Evolutionary conservation across 2,888 invertebrate genomes (phyloP).

Genomic region (Aethes cnicana): DNA sequence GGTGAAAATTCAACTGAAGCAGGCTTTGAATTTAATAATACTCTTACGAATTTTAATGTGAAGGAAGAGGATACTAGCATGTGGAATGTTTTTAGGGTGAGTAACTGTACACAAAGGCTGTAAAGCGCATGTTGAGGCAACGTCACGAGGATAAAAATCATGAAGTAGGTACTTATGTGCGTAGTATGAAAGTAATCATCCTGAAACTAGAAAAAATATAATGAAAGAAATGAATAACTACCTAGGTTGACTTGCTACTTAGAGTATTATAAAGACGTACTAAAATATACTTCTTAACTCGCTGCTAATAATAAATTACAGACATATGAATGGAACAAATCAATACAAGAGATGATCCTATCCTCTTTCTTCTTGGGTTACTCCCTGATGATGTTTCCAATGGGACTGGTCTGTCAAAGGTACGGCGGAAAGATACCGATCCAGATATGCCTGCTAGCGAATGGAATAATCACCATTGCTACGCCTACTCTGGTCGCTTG

Average conservation of each 20-base stretch:
- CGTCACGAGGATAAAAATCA: no score
- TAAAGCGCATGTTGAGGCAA: no score
- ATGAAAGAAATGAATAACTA: no score
- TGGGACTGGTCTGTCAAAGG: constrained; percentile 81
- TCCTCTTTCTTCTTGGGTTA: constrained; percentile 81
- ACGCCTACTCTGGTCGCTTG: constrained; percentile 37
- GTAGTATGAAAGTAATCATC: no score
- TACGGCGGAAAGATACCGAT: constrained; percentile 84
- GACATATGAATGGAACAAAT: constrained; percentile 60
- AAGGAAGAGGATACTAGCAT: constrained; percentile 8
- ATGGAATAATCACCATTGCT: constrained; percentile 45
- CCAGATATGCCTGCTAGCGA: constrained; percentile 60
- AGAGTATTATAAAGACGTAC: no score
- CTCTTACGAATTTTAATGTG: background rate
- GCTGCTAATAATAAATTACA: constrained; percentile 36
- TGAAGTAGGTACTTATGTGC: no score
- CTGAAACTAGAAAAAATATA: no score
- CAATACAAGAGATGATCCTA: constrained; percentile 60
- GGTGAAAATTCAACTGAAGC: background rate
- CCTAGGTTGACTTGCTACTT: no score
- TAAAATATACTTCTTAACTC: no score
- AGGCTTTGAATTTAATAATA: background rate
- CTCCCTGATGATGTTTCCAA: constrained; percentile 73
- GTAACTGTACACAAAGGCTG: no score
- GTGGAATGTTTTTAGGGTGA: constrained; percentile 39